Evolutionary conservation across 1,140 invertebrate genomes (phyloP), one percentile per base, ranked within the genome.

Genomic region (Drosophila bocqueti): DNA sequence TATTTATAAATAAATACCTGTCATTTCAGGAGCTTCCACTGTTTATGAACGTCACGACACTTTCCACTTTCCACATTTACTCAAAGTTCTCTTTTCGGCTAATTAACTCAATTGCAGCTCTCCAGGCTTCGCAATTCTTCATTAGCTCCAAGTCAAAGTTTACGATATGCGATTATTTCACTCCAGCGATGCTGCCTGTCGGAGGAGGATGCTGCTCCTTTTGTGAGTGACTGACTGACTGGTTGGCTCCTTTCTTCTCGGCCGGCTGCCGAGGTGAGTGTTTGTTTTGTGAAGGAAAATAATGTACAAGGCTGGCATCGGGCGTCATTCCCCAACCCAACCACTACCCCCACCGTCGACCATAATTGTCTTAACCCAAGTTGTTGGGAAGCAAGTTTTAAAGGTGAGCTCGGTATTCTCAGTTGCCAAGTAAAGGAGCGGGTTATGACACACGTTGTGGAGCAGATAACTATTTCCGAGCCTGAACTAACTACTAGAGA

Each of bases 151-250:
- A 58, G 61, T 57, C 61, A 61, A 63, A 79, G 61, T 83, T 83
- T 83, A 79, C 71, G 76, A 79, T 83, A 79, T 76, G 69, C 80
- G 74, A 77, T 83, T 83, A 79, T 79, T 83, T 66, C 69, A 69
- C 75, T 76, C 63, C 54, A 73, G 69, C n/a, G 54, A 50, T 38
- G 45, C 24, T 67, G 68, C 42, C 52, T 66, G 63, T 24, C 78
- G 63, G 43, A 10, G 64, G 43, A 68, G 64, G 52, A 68, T 77
- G 63, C 75, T 68, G 36, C 21, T 71, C 40, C 49, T 58, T 71
- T 76, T 75, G 42, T 64, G 59, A 77, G 40, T 59, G 63, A 31
- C 13, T 67, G 46, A 21, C 24, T 49, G 46, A 16, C 46, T 47
- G 45, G 18, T 7, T 46, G 46, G 24, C 46, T 49, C 62, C 78